Base-by-base conservation (phyloP, 2,797 vertebrate genomes). In the Oryzias dopingdopingensis region DNA sequence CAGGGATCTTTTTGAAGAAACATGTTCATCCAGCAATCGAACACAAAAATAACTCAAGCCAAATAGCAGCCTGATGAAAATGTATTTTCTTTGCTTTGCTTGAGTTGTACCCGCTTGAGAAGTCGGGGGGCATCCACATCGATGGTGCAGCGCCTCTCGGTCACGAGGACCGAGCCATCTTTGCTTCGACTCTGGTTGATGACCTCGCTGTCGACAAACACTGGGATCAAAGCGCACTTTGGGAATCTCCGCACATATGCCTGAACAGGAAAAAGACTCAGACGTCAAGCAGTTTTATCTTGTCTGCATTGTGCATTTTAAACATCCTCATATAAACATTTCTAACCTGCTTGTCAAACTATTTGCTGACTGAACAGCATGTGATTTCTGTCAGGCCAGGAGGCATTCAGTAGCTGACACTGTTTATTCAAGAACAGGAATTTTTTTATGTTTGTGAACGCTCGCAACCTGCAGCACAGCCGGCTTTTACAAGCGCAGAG, bases 131-230 rank as follows among this genome's bases (percentile, higher is more conserved):
- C 96, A 0, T 98, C 96, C 0, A 96, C 90, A 40, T 98, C 94
- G 50, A 99, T 92, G 29, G 92, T 93, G 64, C 97, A 98, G 62
- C 94, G 93, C 44, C 96, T 89, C 67, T 98, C 93, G 0, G 92
- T 92, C 0, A 95, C 77, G 0, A 92, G 79, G 22, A 89, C 49
- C 0, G 93, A 89, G 12, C 84, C 94, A 0, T 98, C 96, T 18
- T 95, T 91, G 2, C 93, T 97, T 74, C 80, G 90, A 64, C 70
- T 93, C 65, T 98, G 94, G 0, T 20, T 94, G 50, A 95, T 79
- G 4, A 92, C 86, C 85, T 96, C 94, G 6, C 96, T 97, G 88
- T 92, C 93, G 43, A 97, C 94, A 65, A 99, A 98, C 90, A 98
- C 93, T 0, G 96, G 96, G 70, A 99, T 97, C 80, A 99, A 79